phyloP scores from a whole-genome alignment of 2,888 invertebrate genomes.

The Hybos culiciformis region DNA sequence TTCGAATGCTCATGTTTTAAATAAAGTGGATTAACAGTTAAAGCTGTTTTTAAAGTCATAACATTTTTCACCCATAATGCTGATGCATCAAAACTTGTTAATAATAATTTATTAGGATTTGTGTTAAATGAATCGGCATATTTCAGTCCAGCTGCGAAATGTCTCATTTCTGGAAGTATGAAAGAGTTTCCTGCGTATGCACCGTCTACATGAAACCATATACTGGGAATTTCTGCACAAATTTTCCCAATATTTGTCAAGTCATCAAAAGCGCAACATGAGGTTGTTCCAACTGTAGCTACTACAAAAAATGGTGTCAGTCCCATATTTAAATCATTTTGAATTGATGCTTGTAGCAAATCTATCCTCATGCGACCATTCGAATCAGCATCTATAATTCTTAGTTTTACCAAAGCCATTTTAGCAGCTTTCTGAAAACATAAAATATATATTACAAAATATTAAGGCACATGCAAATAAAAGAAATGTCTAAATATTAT shows the following conservation, averaged over 20 bases:
- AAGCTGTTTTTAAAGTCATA: conserved; percentile 61
- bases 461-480: too few relatives aligned
- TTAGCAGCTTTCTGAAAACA: conserved; percentile 67
- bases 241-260: conserved; percentile 64
- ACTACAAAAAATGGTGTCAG: conserved; percentile 73
- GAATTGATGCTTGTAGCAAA: conserved; percentile 46
- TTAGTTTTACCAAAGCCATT: conserved; percentile 57
- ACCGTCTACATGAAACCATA: conserved; percentile 83
- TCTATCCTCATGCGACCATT: conserved; percentile 50
- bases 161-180: conserved; percentile 69
- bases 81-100: conserved; percentile 76
- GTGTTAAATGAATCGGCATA: conserved; percentile 76
- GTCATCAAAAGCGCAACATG: conserved; percentile 72
- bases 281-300: conserved; percentile 70
- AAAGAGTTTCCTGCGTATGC: conserved; percentile 80
- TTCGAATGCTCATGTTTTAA: conserved; percentile 67
- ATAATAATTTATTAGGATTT: conserved; percentile 78
- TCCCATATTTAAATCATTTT: conserved; percentile 59
- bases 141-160: conserved; percentile 49
- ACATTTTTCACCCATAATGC: conserved; percentile 70
- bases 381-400: conserved; percentile 58
- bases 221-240: conserved; percentile 41
- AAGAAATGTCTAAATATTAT: too few relatives aligned
- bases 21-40: conserved; percentile 78
- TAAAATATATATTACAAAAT: too few relatives aligned